A percentile compares a stretch with the other conserved stretches of the same genome.
phyloP scores from a whole-genome alignment of 2,113 vertebrate species.

The Melospiza georgiana region DNA sequence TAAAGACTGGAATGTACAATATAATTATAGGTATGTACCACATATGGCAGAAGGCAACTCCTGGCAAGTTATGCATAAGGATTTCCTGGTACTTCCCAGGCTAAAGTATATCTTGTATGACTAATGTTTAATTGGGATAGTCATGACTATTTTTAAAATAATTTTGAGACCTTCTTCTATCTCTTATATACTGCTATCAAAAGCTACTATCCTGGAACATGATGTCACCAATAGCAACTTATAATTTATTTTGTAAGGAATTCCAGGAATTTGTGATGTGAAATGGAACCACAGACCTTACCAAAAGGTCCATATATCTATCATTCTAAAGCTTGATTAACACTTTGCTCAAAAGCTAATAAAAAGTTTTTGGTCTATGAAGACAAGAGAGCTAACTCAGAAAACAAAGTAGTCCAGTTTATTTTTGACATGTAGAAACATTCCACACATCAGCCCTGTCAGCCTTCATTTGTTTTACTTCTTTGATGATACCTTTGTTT shows the following conservation, averaged over 20 bases:
- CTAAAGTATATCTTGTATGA: background rate
- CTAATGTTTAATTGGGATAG: background rate
- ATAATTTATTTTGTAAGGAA: background rate
- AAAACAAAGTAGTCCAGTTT: background rate
- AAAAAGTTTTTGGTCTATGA: background rate
- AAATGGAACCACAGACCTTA: background rate
- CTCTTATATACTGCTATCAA: background rate
- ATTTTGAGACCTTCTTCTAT: background rate
- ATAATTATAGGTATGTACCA: background rate
- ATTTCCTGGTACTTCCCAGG: background rate
- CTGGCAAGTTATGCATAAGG: background rate
- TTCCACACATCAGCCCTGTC: background rate
- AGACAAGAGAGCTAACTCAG: background rate
- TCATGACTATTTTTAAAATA: background rate
- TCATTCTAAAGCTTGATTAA: background rate
- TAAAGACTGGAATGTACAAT: background rate
- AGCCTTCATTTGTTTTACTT: background rate
- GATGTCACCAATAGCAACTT: background rate
- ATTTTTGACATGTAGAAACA: background rate
- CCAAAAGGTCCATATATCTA: background rate
- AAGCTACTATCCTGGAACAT: background rate
- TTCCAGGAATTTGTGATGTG: background rate
- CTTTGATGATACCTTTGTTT: background rate
- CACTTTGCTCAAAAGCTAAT: background rate
- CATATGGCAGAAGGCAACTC: background rate